phyloP scores from a whole-genome alignment of 1,140 invertebrate genomes.

The Drosophila teissieri region DNA sequence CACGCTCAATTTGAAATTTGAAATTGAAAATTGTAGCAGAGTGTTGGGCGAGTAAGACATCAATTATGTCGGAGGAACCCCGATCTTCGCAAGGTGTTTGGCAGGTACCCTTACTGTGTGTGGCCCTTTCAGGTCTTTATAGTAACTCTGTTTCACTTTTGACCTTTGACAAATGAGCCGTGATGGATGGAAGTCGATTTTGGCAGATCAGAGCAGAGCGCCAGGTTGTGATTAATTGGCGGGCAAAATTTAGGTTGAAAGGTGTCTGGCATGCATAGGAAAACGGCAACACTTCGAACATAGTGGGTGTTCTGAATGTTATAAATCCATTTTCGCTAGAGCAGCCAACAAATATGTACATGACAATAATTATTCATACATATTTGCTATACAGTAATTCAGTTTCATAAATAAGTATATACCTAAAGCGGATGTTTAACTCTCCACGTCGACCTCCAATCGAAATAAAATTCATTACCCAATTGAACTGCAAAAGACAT shows the following conservation, averaged over 20 bases:
- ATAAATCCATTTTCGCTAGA: background rate
- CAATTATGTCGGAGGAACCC: slow-evolving; percentile 50
- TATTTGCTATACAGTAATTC: background rate
- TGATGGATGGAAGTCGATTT: slow-evolving; percentile 59
- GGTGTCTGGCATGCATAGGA: slow-evolving; percentile 21
- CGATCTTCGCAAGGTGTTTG: slow-evolving; percentile 46
- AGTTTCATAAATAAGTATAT: background rate
- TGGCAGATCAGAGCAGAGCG: slow-evolving; percentile 61
- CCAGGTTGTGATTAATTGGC: slow-evolving; percentile 71
- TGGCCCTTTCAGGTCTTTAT: slow-evolving; percentile 44
- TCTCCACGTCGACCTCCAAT: slow-evolving; percentile 9
- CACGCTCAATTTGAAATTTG: slow-evolving; percentile 81
- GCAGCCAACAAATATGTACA: background rate
- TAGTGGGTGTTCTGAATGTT: background rate
- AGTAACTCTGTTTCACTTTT: slow-evolving; percentile 21
- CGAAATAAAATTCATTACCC: slow-evolving; percentile 4
- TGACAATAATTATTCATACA: background rate
- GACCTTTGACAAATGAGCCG: slow-evolving; percentile 75
- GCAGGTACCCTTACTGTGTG: slow-evolving; percentile 49
- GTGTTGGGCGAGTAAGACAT: slow-evolving; percentile 60
- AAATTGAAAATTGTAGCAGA: slow-evolving; percentile 75
- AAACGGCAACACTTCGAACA: background rate
- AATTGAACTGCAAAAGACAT: slow-evolving; percentile 15
- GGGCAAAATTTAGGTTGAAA: slow-evolving; percentile 24
- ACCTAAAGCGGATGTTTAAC: slow-evolving; percentile 1